Evolutionary conservation across 2,113 vertebrate genomes (phyloP).

Genomic region (Poecile atricapillus): DNA sequence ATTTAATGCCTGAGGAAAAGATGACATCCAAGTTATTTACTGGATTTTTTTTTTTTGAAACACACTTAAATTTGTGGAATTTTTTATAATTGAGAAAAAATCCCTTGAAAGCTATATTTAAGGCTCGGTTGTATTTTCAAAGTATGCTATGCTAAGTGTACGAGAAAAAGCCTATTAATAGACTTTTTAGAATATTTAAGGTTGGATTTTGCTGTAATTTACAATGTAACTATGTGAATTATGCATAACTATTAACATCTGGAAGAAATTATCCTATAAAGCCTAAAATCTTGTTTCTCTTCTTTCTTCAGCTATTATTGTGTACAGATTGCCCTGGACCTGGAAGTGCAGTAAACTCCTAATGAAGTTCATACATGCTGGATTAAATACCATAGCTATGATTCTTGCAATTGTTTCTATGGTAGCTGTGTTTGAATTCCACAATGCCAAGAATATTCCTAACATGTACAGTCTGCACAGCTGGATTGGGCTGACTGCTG

Average conservation of each 20-base stretch:
- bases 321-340: slow-evolving; percentile 94
- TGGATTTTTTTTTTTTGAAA: background rate
- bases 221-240: background rate
- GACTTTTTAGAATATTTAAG: background rate
- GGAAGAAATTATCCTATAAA: background rate
- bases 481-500: slow-evolving; percentile 87
- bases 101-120: background rate
- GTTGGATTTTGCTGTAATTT: background rate
- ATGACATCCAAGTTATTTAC: background rate
- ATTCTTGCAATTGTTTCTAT: slow-evolving; percentile 79
- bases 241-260: background rate
- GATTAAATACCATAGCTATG: slow-evolving; percentile 82
- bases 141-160: background rate
- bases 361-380: slow-evolving; percentile 94
- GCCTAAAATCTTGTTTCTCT: slow-evolving; percentile 3
- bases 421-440: slow-evolving; percentile 90
- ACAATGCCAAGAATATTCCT: slow-evolving; percentile 80
- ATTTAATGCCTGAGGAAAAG: background rate
- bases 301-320: slow-evolving; percentile 74
- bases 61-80: background rate
- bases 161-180: background rate
- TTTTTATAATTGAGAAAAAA: background rate
- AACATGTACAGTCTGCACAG: slow-evolving; percentile 99
- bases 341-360: slow-evolving; percentile 90
- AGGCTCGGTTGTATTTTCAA: background rate